phyloP scores from a whole-genome alignment of 2,113 vertebrate genomes.

The Phalacrocorax aristotelis region DNA sequence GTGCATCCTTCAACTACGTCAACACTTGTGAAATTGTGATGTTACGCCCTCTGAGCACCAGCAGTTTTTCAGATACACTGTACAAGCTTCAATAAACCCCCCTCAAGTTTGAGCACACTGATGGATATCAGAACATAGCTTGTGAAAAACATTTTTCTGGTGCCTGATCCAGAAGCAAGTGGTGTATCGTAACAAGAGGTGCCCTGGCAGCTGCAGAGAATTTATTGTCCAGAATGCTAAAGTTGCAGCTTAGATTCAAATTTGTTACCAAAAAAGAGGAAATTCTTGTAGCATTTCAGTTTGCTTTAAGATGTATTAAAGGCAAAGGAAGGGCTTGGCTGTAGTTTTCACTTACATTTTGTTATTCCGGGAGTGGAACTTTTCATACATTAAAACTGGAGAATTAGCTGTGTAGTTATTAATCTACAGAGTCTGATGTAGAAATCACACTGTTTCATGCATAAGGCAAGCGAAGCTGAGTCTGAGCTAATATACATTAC shows the following conservation, averaged over 20 bases:
- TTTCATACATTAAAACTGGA: not conserved
- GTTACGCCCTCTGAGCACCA: constrained; percentile 8
- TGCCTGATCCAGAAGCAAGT: constrained; percentile 11
- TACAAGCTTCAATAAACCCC: constrained; percentile 16
- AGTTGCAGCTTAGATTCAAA: not conserved
- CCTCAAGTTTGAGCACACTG: not conserved
- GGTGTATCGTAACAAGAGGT: not conserved
- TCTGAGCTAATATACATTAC: not conserved
- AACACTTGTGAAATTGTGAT: not conserved
- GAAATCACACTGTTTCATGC: not conserved
- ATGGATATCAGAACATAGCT: not conserved
- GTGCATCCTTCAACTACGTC: not conserved
- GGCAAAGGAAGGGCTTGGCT: not conserved
- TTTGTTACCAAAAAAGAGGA: not conserved
- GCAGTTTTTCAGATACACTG: not conserved
- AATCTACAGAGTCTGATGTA: not conserved
- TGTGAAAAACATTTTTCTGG: constrained; percentile 15
- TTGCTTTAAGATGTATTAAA: not conserved
- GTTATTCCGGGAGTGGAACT: not conserved
- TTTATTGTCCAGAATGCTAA: not conserved
- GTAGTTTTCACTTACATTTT: not conserved
- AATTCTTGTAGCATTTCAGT: not conserved
- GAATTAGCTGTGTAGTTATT: not conserved
- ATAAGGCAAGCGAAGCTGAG: not conserved
- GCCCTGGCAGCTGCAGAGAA: not conserved